Evolutionary conservation across 2,797 vertebrate species (phyloP).

Genomic region (Cygnus olor): DNA sequence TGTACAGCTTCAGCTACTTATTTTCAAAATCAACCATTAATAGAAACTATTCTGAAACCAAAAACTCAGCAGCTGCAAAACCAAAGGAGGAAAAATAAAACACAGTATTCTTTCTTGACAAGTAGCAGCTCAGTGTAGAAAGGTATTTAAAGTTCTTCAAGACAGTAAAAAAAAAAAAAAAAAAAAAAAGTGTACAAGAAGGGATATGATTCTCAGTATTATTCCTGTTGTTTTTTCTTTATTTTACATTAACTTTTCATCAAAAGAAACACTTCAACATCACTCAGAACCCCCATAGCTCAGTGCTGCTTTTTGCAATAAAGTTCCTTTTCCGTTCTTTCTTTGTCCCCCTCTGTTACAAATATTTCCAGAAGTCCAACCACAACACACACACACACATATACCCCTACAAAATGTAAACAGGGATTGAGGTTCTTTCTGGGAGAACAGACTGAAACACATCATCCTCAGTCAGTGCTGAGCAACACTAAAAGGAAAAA

Average conservation of each 20-base stretch:
- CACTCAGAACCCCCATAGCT: neutral
- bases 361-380: neutral
- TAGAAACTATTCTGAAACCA: neutral
- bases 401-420: accelerated
- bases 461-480: too few relatives aligned
- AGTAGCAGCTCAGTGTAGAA: accelerated
- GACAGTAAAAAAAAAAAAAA: neutral
- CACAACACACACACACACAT: too few relatives aligned
- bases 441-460: neutral
- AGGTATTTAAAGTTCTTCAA: neutral
- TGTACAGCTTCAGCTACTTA: neutral
- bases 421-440: neutral
- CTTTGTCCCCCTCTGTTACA: neutral
- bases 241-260: neutral
- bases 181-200: neutral
- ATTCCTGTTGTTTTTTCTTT: neutral
- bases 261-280: neutral
- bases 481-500: neutral
- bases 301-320: neutral
- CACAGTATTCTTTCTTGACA: neutral
- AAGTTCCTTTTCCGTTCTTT: neutral
- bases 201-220: neutral
- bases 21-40: neutral
- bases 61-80: neutral
- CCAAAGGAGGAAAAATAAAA: neutral